Evolutionary conservation across 2,888 invertebrate genomes (phyloP), one percentile per base, ranked within the genome.

Genomic region (Pristionchus maxplancki): DNA sequence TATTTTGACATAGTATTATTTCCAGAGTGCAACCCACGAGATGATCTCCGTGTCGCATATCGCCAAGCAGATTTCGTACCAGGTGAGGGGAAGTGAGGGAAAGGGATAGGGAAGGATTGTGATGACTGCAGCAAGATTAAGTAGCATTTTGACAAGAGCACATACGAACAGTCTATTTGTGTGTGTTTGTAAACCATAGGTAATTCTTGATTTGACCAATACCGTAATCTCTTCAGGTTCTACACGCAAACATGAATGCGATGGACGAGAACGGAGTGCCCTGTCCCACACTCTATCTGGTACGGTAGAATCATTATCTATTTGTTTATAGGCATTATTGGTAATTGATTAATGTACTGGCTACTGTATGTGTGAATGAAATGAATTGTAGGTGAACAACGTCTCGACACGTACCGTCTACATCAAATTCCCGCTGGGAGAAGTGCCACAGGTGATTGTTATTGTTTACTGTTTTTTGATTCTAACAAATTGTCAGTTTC

Each of bases 201-300:
- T n/a, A n/a, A n/a, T n/a, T n/a, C n/a, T n/a, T n/a, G n/a, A n/a
- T n/a, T n/a, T n/a, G n/a, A 34, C 17, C 20, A 64, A 64, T 44
- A 37, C 40, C 84, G 84, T 84, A 84, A n/a, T 28, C 48, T 64
- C 0, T 90, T 89, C 89, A 92, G 88, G 82, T 89, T 8, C 88
- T 93, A 24, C 92, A 93, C 71, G 91, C 93, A 28, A 94, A 93
- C 88, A 89, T 90, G 71, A 91, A 92, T 74, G 93, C 92, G 13
- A 89, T 93, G 58, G 91, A 91, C 87, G 87, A 87, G 6, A 64
- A 90, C 11, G 93, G 92, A 5, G 88, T 84, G 15, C 91, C 93
- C 20, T 92, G 93, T 9, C 94, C 94, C 9, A 91, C 92, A n/a
- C 90, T 93, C 24, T 90, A 92, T 37, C 64, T 92, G 58, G 88